Evolutionary conservation across 64 coral and sea anemone genomes (phyloP).

Genomic region (Porites lutea): DNA sequence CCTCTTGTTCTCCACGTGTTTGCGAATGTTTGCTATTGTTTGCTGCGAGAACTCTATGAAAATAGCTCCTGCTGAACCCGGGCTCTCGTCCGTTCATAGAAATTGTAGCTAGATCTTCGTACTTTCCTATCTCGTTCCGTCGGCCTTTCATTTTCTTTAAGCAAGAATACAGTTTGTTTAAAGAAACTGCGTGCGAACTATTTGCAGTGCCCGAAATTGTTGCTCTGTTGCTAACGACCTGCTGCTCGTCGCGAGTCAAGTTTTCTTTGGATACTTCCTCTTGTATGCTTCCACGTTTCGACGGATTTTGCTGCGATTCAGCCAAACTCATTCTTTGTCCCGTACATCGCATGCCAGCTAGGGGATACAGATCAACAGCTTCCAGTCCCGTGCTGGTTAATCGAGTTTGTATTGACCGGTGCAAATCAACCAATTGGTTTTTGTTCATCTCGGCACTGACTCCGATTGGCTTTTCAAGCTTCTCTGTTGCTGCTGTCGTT

Average conservation of each 20-base stretch:
- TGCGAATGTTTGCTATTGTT: not conserved
- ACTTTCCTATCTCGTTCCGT: not conserved
- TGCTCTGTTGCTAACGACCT: conserved; percentile 10
- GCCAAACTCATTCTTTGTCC: conserved; percentile 45
- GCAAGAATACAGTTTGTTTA: conserved; percentile 71
- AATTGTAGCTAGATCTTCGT: conserved; percentile 23
- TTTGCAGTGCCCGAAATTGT: not conserved
- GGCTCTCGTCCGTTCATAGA: conserved; percentile 19
- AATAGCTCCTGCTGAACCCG: conserved; percentile 34
- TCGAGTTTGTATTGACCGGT: conserved; percentile 34
- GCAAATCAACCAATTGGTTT: conserved; percentile 25
- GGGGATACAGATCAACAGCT: not conserved
- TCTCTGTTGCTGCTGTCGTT: not conserved
- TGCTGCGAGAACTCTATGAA: conserved; percentile 21
- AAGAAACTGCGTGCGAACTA: conserved; percentile 26
- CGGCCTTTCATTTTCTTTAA: conserved; percentile 69
- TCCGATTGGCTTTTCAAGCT: not conserved
- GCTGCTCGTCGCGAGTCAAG: not conserved
- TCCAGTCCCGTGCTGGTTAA: not conserved
- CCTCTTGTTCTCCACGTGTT: conserved; percentile 34
- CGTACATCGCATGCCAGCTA: conserved; percentile 46
- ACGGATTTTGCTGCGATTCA: conserved; percentile 27
- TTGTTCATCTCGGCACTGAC: conserved; percentile 20
- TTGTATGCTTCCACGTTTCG: not conserved
- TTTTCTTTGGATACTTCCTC: not conserved